phyloP scores from a whole-genome alignment of 2,888 invertebrate genomes.

The Synanthedon tipuliformis region DNA sequence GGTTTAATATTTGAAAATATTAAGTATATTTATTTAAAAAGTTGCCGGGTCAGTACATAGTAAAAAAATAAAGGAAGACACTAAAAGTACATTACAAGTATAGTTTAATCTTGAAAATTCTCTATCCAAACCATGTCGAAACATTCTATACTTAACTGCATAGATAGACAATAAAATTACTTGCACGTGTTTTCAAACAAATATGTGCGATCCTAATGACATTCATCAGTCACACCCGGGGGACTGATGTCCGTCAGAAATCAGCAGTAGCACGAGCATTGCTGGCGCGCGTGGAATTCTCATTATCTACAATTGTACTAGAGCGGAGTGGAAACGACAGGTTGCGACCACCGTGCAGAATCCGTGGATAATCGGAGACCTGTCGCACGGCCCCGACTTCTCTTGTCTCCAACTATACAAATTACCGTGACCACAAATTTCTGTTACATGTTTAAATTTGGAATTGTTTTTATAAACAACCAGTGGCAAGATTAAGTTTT shows the following conservation, averaged over 20 bases:
- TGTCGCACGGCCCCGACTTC: constrained; percentile 57
- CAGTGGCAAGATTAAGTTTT: too few relatives aligned
- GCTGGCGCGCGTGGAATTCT: constrained; percentile 34
- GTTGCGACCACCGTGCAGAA: constrained; percentile 44
- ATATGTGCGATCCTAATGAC: constrained; percentile 1
- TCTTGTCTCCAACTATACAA: constrained; percentile 21
- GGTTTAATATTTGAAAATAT: too few relatives aligned
- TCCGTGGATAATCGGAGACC: constrained; percentile 63
- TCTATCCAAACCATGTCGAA: too few relatives aligned
- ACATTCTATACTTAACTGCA: too few relatives aligned
- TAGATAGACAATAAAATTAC: too few relatives aligned
- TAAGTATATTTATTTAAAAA: too few relatives aligned
- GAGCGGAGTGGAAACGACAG: constrained; percentile 25
- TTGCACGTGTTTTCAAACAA: neutral
- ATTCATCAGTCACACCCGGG: constrained; percentile 4
- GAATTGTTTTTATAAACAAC: too few relatives aligned
- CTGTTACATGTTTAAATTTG: too few relatives aligned
- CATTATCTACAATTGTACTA: constrained; percentile 31
- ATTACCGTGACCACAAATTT: constrained; percentile 21
- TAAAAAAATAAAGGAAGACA: too few relatives aligned
- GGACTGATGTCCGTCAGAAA: constrained; percentile 12
- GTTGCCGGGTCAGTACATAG: too few relatives aligned
- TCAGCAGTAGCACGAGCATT: constrained; percentile 33
- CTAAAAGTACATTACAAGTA: too few relatives aligned
- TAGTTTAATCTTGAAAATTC: too few relatives aligned